Conservation (phyloP, 2,888 invertebrate genomes). For the Dynastes tityus region DNA sequence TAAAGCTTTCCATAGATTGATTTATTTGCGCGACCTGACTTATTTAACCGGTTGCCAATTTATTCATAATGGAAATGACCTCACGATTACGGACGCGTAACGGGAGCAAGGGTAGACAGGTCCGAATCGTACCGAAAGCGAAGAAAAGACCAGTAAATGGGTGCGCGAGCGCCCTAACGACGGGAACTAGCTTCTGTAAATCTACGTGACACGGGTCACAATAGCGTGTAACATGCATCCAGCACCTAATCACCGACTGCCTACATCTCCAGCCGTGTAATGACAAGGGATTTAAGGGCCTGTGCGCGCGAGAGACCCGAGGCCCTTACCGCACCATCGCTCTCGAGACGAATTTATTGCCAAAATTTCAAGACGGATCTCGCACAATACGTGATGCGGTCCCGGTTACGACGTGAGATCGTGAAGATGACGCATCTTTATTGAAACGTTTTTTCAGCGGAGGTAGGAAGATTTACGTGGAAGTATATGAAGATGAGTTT, state of each 20-base stretch:
- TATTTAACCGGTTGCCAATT: constrained; percentile 24
- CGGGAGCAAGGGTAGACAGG: background rate
- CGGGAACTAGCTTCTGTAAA: constrained; percentile 34
- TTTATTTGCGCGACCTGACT: constrained; percentile 29
- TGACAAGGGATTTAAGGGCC: constrained; percentile 38
- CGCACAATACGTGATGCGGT: constrained; percentile 31
- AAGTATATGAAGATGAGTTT: no score
- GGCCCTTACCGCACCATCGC: constrained; percentile 17
- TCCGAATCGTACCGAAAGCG: background rate
- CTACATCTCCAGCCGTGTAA: constrained; percentile 40
- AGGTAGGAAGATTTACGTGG: background rate
- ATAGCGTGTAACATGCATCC: constrained; percentile 37
- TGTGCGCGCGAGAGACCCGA: constrained; percentile 6
- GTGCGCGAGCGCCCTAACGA: background rate
- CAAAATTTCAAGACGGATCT: constrained; percentile 37
- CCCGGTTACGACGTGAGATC: constrained; percentile 10
- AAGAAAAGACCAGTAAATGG: background rate
- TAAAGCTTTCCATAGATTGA: constrained; percentile 14
- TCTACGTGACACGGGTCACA: constrained; percentile 42
- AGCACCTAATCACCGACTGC: constrained; percentile 38
- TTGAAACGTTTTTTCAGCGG: constrained; percentile 1
- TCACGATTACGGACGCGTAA: constrained; percentile 18
- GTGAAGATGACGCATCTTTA: constrained; percentile 12
- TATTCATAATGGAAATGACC: constrained; percentile 39
- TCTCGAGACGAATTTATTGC: constrained; percentile 38